Evolutionary conservation across 2,797 vertebrate species (phyloP), one percentile per base, ranked within the genome.

Genomic region (Adrianichthys oophorus): DNA sequence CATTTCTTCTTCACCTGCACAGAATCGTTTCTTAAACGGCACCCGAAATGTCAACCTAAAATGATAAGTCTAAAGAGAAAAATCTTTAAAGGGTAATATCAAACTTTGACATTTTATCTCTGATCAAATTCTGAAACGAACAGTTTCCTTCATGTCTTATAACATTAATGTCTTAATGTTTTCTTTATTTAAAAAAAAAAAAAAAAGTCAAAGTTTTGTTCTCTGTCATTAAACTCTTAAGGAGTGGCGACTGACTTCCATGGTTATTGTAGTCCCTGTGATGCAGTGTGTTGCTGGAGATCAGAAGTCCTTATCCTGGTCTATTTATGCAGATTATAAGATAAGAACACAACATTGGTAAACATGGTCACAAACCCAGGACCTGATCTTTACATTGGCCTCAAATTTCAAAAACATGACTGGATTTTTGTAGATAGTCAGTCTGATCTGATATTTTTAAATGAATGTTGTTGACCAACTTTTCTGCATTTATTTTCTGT

Each of bases 1-100:
- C 40, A 21, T 65, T 10, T 47, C 14, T 52, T 13, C n/a, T 26
- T 65, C 16, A 7, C 57, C 37, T 56, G 3, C 52, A 15, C 32
- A 59, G 21, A 44, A 67, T 60, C 62, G 59, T 19, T 24, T 50
- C 26, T 21, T 5, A 46, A 55, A 12, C 57, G 8, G 43, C 16
- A 23, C 50, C 62, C 56, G 52, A 62, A 73, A 79, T 68, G 56
- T 73, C 73, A 74, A 15, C 23, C 23, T 32, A 70, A 59, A 74
- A 64, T 18, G 48, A 51, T 71, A 7, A 21, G 16, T 19, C n/a
- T 52, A 15, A 55, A 76, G 52, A 40, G 18, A 71, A 59, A 48
- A 8, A 0, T 5, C 52, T 69, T 70, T 26, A 24, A 55, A 72
- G 32, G 12, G 4, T 37, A 43, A 61, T 59, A 65, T 62, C 7